phyloP scores from a whole-genome alignment of 2,888 invertebrate genomes.

The Toxonevra muliebris region DNA sequence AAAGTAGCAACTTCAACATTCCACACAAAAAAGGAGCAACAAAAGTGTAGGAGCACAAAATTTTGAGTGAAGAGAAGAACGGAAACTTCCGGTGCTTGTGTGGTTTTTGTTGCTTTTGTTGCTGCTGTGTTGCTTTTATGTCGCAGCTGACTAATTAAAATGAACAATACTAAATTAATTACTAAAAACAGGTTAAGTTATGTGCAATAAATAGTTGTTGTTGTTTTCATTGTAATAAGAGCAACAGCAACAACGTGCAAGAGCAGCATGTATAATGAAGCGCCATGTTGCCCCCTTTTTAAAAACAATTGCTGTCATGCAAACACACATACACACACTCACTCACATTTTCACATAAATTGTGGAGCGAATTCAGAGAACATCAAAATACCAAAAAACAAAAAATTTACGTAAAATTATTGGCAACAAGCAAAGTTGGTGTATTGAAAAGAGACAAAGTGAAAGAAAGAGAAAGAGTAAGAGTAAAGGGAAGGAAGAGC shows the following conservation, averaged over 20 bases:
- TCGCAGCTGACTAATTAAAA: conserved; percentile 44
- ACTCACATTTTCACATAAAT: background rate
- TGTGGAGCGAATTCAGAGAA: background rate
- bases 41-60: conserved; percentile 7
- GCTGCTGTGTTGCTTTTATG: conserved; percentile 27
- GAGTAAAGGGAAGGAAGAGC: background rate
- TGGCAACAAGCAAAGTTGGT: too few species aligned
- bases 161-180: conserved; percentile 46
- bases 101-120: conserved; percentile 11
- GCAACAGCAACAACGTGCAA: too few species aligned
- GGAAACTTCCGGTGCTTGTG: conserved; percentile 8
- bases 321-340: conserved; percentile 5
- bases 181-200: conserved; percentile 37
- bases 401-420: too few species aligned
- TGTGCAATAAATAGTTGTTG: conserved; percentile 26
- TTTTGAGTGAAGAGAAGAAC: background rate
- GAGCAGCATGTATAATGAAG: too few species aligned
- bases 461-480: too few species aligned
- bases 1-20: background rate
- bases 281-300: too few species aligned
- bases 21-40: background rate
- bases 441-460: too few species aligned
- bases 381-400: too few species aligned
- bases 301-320: background rate
- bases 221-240: too few species aligned